phyloP scores from a whole-genome alignment of 2,888 invertebrate genomes.

The Ctena decussata region DNA sequence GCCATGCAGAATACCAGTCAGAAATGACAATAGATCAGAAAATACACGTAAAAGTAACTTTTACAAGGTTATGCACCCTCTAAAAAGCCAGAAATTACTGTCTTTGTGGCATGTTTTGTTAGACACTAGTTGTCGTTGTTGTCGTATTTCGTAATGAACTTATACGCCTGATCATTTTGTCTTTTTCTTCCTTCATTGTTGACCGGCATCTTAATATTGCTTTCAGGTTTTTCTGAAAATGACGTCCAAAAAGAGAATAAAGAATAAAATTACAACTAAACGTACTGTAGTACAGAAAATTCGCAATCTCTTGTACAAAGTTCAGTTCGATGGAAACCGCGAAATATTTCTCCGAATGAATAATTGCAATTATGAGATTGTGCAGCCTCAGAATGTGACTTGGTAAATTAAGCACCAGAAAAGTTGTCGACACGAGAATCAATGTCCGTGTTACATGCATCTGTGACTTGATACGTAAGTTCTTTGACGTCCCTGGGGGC shows the following conservation, averaged over 20 bases:
- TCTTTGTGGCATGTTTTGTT: no score
- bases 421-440: slow-evolving; percentile 76
- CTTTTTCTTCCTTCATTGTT: not conserved
- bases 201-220: slow-evolving; percentile 36
- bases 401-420: slow-evolving; percentile 80
- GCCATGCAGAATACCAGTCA: no score
- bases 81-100: no score
- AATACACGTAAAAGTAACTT: no score
- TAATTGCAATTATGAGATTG: slow-evolving; percentile 59
- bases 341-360: not conserved
- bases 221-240: slow-evolving; percentile 66
- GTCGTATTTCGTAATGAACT: slow-evolving; percentile 9
- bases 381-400: slow-evolving; percentile 77
- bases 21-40: no score
- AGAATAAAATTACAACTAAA: slow-evolving; percentile 76
- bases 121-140: not conserved
- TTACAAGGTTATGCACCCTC: no score
- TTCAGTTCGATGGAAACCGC: slow-evolving; percentile 44
- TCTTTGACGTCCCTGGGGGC: not conserved
- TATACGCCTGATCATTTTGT: slow-evolving; percentile 12
- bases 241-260: slow-evolving; percentile 72
- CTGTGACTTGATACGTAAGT: slow-evolving; percentile 56
- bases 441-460: slow-evolving; percentile 76
- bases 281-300: slow-evolving; percentile 70
- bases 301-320: slow-evolving; percentile 67